These are phyloP conservation scores for Willowsia nigromaculata DNA, from an alignment of 2,888 invertebrate genomes.

Conservation along the genomic window DNA sequence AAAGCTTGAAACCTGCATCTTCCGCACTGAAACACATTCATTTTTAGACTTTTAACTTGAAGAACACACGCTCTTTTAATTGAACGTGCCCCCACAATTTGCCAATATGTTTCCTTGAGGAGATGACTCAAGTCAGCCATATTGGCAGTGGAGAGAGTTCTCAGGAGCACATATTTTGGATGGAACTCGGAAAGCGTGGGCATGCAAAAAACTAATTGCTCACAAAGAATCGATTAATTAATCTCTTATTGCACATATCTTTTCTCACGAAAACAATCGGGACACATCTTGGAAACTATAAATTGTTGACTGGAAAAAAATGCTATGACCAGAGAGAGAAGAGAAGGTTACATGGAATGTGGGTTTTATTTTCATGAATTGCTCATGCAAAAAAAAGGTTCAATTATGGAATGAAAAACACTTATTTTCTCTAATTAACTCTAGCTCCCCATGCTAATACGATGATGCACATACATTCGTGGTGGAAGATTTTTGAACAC, in stretches of 20 bases:
- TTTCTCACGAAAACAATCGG: background rate
- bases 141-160: constrained; percentile 31
- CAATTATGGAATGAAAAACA: background rate
- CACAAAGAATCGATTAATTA: background rate
- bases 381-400: constrained; percentile 7
- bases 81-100: constrained; percentile 53
- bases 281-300: background rate
- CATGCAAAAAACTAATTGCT: constrained; percentile 33
- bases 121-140: constrained; percentile 70
- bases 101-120: constrained; percentile 58
- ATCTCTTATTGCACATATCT: background rate
- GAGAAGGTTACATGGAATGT: background rate
- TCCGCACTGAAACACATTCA: constrained; percentile 28
- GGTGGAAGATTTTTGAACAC: background rate
- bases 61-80: constrained; percentile 19
- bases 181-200: constrained; percentile 24
- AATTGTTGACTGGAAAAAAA: background rate
- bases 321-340: background rate
- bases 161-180: background rate
- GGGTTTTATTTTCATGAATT: background rate
- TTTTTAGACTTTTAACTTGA: background rate
- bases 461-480: constrained; percentile 21
- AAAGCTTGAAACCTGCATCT: constrained; percentile 38
- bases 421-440: background rate
- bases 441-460: constrained; percentile 7